Evolutionary conservation across 2,113 vertebrate species (phyloP), one percentile per base, ranked within the genome.

Genomic region (Gambusia affinis): DNA sequence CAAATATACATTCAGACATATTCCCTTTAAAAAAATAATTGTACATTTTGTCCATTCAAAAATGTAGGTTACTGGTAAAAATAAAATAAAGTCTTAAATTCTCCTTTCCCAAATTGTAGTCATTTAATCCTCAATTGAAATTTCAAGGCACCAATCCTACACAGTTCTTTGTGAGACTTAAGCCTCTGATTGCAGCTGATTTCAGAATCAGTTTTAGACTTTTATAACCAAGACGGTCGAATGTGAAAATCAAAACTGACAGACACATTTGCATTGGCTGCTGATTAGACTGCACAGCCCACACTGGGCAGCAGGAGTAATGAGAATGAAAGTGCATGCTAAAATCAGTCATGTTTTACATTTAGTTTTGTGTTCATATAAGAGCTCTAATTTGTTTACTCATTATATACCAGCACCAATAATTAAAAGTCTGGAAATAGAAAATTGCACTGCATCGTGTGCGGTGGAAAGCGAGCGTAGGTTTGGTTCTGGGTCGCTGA

Each of bases 181-280:
- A 68, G 62, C 64, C 1, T 24, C 61, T 79, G 87, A 89, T 86
- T 84, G 72, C 81, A 78, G 76, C 80, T 87, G 86, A 92, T 91
- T 87, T 84, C 70, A 67, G 69, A 54, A 81, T 83, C 84, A 82
- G 73, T 89, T 87, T 74, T 76, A 81, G 79, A 91, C 90, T 89
- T 37, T 37, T 78, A 89, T 86, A 76, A 67, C 70, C 75, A 35
- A 79, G 72, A 28, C 60, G 60, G 71, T 57, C 72, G 80, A 57
- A 64, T 80, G 39, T 77, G 28, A 83, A 91, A 92, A 92, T 91
- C 80, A 86, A 86, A 92, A 76, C 62, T 70, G 91, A 90, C 84
- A 71, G 76, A 12, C 68, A 42, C 85, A 75, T 82, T 82, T 85
- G 82, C 79, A 51, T 85, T 64, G 73, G 12, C 4, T 79, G 51